Percentiles rank a stretch among this genome's conserved stretches.
Evolutionary conservation across 2,888 invertebrate genomes (phyloP).

Genomic region (Rhodophaea formosa): DNA sequence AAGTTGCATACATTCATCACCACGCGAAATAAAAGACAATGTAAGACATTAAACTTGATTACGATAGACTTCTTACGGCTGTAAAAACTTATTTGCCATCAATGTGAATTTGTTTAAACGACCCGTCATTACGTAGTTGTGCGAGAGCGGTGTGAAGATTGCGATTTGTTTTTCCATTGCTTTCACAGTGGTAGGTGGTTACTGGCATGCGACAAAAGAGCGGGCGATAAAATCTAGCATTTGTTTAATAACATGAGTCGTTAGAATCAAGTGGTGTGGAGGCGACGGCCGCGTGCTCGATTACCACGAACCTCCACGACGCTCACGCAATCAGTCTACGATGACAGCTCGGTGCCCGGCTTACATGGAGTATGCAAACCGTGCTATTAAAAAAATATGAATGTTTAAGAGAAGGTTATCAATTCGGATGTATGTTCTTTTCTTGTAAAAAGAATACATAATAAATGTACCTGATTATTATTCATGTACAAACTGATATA

Average conservation of each 20-base stretch:
- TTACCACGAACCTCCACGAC: constrained; percentile 49
- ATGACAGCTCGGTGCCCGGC: constrained; percentile 25
- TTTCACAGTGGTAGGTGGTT: constrained; percentile 53
- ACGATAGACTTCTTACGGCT: constrained; percentile 2
- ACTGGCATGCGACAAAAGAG: constrained; percentile 54
- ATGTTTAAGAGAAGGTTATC: no score
- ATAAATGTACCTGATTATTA: no score
- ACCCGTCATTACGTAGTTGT: constrained; percentile 7
- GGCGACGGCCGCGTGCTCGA: constrained; percentile 36
- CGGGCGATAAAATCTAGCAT: constrained; percentile 70
- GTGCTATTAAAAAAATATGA: no score
- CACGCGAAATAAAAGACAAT: neutral
- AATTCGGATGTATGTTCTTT: no score
- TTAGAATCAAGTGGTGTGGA: constrained; percentile 68
- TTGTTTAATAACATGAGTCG: constrained; percentile 75
- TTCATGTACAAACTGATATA: no score
- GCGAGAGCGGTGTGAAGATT: constrained; percentile 2
- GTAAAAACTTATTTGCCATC: constrained; percentile 5
- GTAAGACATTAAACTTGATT: neutral
- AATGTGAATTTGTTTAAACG: constrained; percentile 12
- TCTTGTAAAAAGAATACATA: no score
- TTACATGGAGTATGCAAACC: constrained; percentile 2
- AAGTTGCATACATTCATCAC: neutral
- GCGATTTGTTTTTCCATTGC: constrained; percentile 25
- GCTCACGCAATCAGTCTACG: constrained; percentile 34